Evolutionary conservation across 2,888 invertebrate species (phyloP), one percentile per base, ranked within the genome.

Genomic region (Lasioglossum zephyrum): DNA sequence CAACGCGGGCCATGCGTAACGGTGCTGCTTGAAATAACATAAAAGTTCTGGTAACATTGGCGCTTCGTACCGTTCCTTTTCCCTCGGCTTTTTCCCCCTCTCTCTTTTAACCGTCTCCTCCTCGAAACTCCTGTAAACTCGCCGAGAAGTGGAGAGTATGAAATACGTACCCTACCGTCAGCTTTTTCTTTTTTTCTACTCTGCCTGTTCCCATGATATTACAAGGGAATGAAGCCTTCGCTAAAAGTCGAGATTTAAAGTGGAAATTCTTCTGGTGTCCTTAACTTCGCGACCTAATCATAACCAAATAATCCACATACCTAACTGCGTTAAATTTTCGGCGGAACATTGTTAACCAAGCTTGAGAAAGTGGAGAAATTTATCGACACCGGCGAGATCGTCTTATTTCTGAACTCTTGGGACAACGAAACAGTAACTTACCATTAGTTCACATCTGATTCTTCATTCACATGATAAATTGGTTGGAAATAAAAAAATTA

Each of bases 211-310:
- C 66, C 66, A 36, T n/a, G 18, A n/a, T 41, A 72, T 78, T 82
- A 53, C 73, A 47, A 44, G n/a, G 57, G 83, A 22, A 53, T 63
- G 8, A 66, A 70, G 69, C 39, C 18, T 39, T 36, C 57, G 69
- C 66, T 18, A 31, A 73, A 77, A 83, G 77, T 77, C 26, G 77
- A 84, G 63, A 70, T 73, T 84, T 84, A 60, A 77, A 70, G 41
- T 70, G n/a, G 70, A 70, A 70, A 70, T 70, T 70, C 70, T 47
- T 44, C 44, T 26, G 16, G 41, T 70, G 41, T 70, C 70, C 39
- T n/a, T n/a, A 41, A 39, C 39, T 39, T n/a, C 41, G 22, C 41
- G 72, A 44, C 44, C 72, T 41, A 73, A 73, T 73, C 44, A 47
- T 39, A 41, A 70, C 41, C 22, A 41, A 70, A 70, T 70, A 41